phyloP scores from a whole-genome alignment of 2,113 vertebrate genomes.

The Drymodes brunneopygia region DNA sequence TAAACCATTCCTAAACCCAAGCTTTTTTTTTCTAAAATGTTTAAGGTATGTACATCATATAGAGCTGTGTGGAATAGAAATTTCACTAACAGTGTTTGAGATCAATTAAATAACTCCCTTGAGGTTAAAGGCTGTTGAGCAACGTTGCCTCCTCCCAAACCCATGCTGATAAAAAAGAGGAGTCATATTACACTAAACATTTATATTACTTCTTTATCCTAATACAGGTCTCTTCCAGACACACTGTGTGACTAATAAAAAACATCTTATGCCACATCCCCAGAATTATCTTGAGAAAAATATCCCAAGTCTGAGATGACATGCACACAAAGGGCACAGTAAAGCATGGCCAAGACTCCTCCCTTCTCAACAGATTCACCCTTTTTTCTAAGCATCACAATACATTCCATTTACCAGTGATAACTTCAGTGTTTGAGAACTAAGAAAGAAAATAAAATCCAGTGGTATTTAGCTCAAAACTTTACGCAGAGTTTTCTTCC shows the following conservation, averaged over 20 bases:
- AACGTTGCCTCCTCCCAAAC: neutral
- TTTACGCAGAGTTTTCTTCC: neutral
- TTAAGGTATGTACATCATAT: neutral
- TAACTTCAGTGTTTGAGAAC: neutral
- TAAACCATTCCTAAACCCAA: neutral
- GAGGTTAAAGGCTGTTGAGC: neutral
- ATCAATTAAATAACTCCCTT: neutral
- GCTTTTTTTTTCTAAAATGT: neutral
- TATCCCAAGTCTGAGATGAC: neutral
- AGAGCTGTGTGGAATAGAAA: neutral
- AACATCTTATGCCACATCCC: neutral
- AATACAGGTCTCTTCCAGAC: neutral
- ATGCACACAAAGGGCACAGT: neutral
- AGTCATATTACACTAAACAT: constrained; percentile 12
- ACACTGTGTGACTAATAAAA: constrained; percentile 6
- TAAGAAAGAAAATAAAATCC: neutral
- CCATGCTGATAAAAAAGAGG: neutral
- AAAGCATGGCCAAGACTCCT: neutral
- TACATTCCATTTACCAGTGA: neutral
- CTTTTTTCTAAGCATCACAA: neutral
- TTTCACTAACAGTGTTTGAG: neutral
- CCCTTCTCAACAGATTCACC: neutral
- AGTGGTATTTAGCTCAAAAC: neutral
- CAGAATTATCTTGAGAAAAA: neutral
- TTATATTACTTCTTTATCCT: neutral